phyloP scores from a whole-genome alignment of 2,888 invertebrate species.

The Eupsilia transversa region DNA sequence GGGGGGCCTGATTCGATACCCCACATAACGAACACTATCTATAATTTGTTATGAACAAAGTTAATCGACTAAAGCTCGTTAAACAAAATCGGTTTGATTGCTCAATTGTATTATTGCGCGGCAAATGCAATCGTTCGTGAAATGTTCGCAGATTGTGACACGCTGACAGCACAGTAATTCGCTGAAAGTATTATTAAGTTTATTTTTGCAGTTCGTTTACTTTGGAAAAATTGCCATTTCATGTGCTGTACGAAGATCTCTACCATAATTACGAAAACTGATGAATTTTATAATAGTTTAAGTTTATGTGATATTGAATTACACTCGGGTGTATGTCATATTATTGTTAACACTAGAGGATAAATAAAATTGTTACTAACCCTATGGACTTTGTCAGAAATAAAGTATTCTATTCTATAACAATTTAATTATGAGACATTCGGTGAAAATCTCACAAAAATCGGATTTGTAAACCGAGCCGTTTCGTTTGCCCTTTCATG shows the following conservation, averaged over 20 bases:
- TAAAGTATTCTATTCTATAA: no score
- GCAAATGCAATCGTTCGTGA: conserved; percentile 53
- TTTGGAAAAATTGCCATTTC: not conserved
- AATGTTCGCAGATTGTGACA: conserved; percentile 51
- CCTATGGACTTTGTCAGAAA: no score
- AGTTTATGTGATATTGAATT: conserved; percentile 2
- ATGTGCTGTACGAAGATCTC: not conserved
- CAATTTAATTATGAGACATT: conserved; percentile 14
- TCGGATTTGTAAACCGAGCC: conserved; percentile 14
- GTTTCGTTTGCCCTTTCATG: conserved; percentile 59
- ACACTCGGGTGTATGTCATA: not conserved
- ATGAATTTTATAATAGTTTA: conserved; percentile 5
- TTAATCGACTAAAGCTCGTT: conserved; percentile 45
- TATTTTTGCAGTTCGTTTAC: conserved; percentile 19
- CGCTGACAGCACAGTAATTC: conserved; percentile 42
- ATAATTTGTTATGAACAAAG: conserved; percentile 45
- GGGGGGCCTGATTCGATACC: not conserved
- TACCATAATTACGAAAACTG: not conserved
- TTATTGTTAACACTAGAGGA: no score
- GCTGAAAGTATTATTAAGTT: conserved; percentile 30
- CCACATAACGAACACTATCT: conserved; percentile 19
- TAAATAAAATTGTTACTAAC: no score
- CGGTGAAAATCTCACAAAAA: conserved; percentile 16
- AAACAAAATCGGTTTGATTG: conserved; percentile 55
- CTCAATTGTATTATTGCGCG: conserved; percentile 56